Evolutionary conservation across 2,113 vertebrate species (phyloP).

Genomic region (Empidonax traillii): DNA sequence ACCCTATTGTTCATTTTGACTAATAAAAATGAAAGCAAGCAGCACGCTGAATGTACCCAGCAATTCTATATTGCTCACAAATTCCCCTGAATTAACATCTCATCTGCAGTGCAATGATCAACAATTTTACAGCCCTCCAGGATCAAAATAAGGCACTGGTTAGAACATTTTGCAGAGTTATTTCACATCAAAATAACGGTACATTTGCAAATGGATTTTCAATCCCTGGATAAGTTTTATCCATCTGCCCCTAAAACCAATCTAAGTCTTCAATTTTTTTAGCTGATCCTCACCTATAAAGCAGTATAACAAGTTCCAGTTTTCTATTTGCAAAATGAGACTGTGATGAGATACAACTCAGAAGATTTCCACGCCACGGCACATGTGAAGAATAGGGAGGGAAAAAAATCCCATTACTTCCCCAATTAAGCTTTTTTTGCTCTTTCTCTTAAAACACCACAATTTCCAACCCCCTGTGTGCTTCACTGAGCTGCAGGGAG

Average conservation of each 20-base stretch:
- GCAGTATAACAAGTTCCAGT: background rate
- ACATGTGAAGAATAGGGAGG: background rate
- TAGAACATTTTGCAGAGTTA: background rate
- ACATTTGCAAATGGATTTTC: background rate
- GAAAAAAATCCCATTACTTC: background rate
- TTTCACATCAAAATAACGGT: background rate
- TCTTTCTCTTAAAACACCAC: background rate
- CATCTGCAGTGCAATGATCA: background rate
- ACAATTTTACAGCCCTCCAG: background rate
- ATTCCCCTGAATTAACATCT: background rate
- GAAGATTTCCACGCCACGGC: fast-evolving
- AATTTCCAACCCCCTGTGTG: background rate
- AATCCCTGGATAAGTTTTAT: background rate
- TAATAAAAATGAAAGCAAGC: background rate
- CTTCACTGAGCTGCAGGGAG: background rate
- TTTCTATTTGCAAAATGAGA: background rate
- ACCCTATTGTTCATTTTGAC: background rate
- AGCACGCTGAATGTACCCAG: background rate
- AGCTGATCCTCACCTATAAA: background rate
- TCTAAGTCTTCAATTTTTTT: background rate
- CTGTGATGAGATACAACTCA: background rate
- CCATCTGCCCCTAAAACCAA: background rate
- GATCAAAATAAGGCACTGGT: background rate
- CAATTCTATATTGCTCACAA: background rate
- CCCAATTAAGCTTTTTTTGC: background rate